Conservation (phyloP, 2,113 vertebrate species). For the Plotosus lineatus region DNA sequence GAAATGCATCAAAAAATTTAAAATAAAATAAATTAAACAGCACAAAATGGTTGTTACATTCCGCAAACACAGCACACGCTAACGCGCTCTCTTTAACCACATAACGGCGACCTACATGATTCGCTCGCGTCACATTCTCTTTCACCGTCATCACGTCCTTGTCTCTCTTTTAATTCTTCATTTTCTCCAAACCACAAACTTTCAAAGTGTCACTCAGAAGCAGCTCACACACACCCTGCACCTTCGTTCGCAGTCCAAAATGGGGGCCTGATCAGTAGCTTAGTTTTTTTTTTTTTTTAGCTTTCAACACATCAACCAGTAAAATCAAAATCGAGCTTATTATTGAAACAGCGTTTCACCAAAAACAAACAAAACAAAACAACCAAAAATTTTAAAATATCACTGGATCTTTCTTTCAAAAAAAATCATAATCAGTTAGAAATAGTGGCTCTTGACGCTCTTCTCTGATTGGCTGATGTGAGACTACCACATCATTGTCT, state of each 20-base stretch:
- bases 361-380: conserved; percentile 29
- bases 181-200: background rate
- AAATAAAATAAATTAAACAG: conserved; percentile 37
- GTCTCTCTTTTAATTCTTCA: background rate
- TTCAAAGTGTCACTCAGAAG: background rate
- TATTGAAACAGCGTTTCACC: background rate
- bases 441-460: conserved; percentile 13
- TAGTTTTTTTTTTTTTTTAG: conserved; percentile 48
- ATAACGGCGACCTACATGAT: background rate
- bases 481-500: conserved; percentile 7
- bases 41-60: conserved; percentile 11
- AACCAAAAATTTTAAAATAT: conserved; percentile 52
- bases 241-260: background rate
- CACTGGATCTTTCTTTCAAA: conserved; percentile 42
- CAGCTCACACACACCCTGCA: background rate
- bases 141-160: background rate
- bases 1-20: conserved; percentile 8
- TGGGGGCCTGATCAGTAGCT: conserved; percentile 62
- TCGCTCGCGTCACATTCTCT: background rate
- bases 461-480: conserved; percentile 36
- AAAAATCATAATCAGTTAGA: conserved; percentile 47
- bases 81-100: background rate
- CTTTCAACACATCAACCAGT: background rate
- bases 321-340: background rate
- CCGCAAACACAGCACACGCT: conserved; percentile 4